Base-by-base conservation (phyloP, 2,888 invertebrate species). In the Drosophila mimetica region DNA sequence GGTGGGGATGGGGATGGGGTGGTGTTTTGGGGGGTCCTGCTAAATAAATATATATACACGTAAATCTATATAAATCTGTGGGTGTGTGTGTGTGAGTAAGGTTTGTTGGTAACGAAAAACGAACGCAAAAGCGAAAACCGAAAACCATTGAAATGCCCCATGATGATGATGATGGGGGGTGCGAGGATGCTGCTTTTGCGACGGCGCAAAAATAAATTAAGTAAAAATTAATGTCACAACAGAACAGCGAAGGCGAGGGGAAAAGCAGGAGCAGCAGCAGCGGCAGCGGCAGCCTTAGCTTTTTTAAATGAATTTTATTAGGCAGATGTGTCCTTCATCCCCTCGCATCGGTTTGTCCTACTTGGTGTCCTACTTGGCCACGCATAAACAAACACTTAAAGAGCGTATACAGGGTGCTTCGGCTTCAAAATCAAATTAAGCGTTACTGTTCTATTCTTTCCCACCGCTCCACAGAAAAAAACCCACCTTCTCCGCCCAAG, bases 321-420 rank as follows among this genome's bases (percentile, higher is more conserved):
- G 76, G 77, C 74, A 65, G 72, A 51, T 32, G 34, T 14, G 71
- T 48, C 30, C 13, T 25, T 25, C 25, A 28, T 9, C 14, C 44
- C 14, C 25, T 6, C 25, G 7, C 44, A 14, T 25, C 44, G 0
- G 28, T 28, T 44, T 28, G n/a, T 22, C 37, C 39, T 11, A 13
- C 39, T 47, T 48, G n/a, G n/a, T n/a, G 47, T 63, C 32, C 61
- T 44, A 44, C 64, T 46, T 72, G 50, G 63, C 57, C 75, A 86
- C 74, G 86, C 84, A 83, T 83, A 88, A 87, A 83, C 84, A 83
- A 88, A 86, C 86, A 88, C 83, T 82, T 87, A 82, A 85, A 82
- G 82, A 85, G 86, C 74, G 65, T 41, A 50, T 50, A 67, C 58
- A 59, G 69, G 70, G 73, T 70, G 65, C 64, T 53, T 28, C 28